Evolutionary conservation across 2,113 vertebrate species (phyloP).

Genomic region (Aegotheles bennettii): DNA sequence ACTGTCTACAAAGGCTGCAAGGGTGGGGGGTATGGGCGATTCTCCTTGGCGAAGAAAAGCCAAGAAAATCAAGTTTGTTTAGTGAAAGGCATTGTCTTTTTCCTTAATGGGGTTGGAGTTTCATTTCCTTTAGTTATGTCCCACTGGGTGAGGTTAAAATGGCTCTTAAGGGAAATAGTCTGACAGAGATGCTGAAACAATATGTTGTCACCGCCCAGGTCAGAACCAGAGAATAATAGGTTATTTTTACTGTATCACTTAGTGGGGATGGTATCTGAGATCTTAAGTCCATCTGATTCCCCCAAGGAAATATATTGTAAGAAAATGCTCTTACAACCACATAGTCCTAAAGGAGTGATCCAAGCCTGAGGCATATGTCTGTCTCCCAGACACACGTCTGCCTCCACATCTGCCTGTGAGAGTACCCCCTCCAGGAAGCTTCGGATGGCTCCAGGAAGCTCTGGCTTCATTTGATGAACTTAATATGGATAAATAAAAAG

Average conservation of each 20-base stretch:
- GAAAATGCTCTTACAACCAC: constrained; percentile 32
- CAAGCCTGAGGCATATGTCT: not conserved
- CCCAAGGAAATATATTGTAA: constrained; percentile 48
- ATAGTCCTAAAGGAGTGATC: not conserved
- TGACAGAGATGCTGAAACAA: constrained; percentile 68
- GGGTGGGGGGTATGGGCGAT: constrained; percentile 43
- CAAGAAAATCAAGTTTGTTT: constrained; percentile 67
- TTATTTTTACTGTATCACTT: constrained; percentile 69
- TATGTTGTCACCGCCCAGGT: constrained; percentile 65
- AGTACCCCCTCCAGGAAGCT: constrained; percentile 31
- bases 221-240: constrained; percentile 65
- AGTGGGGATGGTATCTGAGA: constrained; percentile 56
- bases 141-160: constrained; percentile 67
- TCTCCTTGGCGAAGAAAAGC: constrained; percentile 52
- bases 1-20: constrained; percentile 56
- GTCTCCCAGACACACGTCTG: not conserved
- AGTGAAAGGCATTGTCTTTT: constrained; percentile 68
- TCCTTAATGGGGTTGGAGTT: constrained; percentile 61
- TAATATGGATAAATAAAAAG: constrained; percentile 26
- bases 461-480: constrained; percentile 34
- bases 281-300: constrained; percentile 52
- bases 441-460: constrained; percentile 4
- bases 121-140: constrained; percentile 69
- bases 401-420: not conserved
- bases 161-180: constrained; percentile 63